Evolutionary conservation across 2,113 vertebrate species (phyloP), one percentile per base, ranked within the genome.

Genomic region (Rafetus swinhoei): DNA sequence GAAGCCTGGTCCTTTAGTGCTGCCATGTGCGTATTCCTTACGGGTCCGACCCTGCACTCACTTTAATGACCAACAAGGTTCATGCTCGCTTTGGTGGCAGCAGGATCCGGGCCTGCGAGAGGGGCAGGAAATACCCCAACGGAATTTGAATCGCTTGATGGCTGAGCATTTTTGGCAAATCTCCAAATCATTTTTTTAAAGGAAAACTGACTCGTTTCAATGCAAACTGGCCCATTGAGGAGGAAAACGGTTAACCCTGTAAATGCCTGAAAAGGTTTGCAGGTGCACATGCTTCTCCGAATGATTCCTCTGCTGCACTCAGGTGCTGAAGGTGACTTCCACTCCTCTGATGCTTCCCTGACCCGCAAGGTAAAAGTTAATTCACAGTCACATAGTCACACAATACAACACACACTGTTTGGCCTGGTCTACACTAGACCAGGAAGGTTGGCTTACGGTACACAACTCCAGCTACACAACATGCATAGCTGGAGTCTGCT

Each of bases 31-130:
- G 4, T 0, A 9, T 18, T 72, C 32, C 9, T 1, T n/a, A 65
- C 9, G 7, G 15, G 72, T 79, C 52, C 84, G 19, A 19, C 69
- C 79, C 55, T 79, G 62, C 29, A 56, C 16, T 16, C 65, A 3
- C 0, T 9, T 14, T 27, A 22, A 39, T 45, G 16, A 32, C 10
- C 84, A 3, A 2, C 10, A 12, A 35, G 60, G 79, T 13, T 21
- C 29, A 45, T 62, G 2, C 0, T 0, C 65, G 16, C 0, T 35
- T 2, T 0, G 21, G 4, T 10, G 54, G 87, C 3, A 18, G 57
- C 82, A 54, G 92, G 79, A 82, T 5, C 57, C 52, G 77, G 1
- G 25, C 79, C 45, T 1, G 1, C 21, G 29, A 3, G 56, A 76
- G 74, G 79, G 56, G 87, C 57, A 92, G 69, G 72, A 85, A 39